Base-by-base conservation (phyloP, 2,797 vertebrate genomes). In the Furcifer pardalis region DNA sequence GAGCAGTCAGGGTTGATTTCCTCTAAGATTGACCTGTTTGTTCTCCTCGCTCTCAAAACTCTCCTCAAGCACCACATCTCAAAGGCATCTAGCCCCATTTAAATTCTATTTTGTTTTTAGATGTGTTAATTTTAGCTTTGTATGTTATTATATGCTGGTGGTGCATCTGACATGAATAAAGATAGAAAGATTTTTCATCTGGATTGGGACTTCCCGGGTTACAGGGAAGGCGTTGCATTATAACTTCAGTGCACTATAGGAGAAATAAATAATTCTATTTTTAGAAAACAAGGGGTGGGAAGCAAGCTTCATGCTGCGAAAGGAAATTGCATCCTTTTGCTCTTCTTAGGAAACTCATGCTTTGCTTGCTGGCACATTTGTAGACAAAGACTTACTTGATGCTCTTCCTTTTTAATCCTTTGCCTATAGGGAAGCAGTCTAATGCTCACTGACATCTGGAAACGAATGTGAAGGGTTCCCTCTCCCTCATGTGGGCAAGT, bases 371-470 rank as follows among this genome's bases (percentile, higher is more conserved):
- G 69, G 63, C 68, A 65, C 59, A 62, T 79, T 74, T 42, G 32
- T 73, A 73, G 59, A 79, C 68, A 72, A 83, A 84, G 68, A 7
- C 15, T 65, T 79, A 32, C 69, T 74, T 79, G 68, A 74, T 84
- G 59, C 7, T 79, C 23, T 84, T 32, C 17, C 68, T 74, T 79
- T 65, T 19, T 49, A 79, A 65, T 79, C 77, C 59, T 65, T 74
- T 74, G 77, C 83, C 83, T 12, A 60, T 73, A 52, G 83, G 83
- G 44, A 49, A 73, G n/a, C 40, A 59, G 56, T 52, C 69, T 23
- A 72, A 79, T 73, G 35, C 77, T 81, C 19, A 1, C 68, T 37
- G 77, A 63, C 66, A 73, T 2, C 15, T 72, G 52, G 42, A 79
- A 84, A 68, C n/a, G 17, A 44, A 21, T 10, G 37, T n/a, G 27